A percentile compares a stretch with the other conserved stretches of the same genome.
Evolutionary conservation across 2,113 vertebrate genomes (phyloP).

Genomic region (Pseudolaguvia tuberculata): DNA sequence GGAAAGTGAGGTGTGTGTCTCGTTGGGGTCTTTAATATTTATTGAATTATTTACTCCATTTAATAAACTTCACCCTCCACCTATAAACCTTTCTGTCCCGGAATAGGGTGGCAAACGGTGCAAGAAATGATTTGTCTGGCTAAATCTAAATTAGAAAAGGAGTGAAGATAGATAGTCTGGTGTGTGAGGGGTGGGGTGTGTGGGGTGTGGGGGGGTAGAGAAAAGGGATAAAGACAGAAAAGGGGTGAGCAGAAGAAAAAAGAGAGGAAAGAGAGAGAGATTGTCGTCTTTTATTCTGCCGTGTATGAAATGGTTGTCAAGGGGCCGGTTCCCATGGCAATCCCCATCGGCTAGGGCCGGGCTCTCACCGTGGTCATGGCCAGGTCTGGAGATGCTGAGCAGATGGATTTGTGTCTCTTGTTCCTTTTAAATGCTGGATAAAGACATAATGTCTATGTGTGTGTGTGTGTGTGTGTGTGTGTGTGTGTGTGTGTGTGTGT

Average conservation of each 20-base stretch:
- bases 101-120: background rate
- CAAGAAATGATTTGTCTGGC: conserved; percentile 28
- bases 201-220: conserved; percentile 26
- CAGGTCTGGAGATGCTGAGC: conserved; percentile 48
- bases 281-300: conserved; percentile 70
- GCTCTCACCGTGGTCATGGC: conserved; percentile 42
- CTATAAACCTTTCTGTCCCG: background rate
- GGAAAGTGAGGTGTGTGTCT: conserved; percentile 2
- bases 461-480: too few species aligned
- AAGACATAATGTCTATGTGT: background rate
- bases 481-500: too few species aligned
- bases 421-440: conserved; percentile 1
- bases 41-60: conserved; percentile 14
- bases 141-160: conserved; percentile 38
- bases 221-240: conserved; percentile 15
- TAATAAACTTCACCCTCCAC: background rate
- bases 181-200: conserved; percentile 6
- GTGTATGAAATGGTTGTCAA: conserved; percentile 63
- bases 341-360: conserved; percentile 55
- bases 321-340: conserved; percentile 76
- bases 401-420: conserved; percentile 42
- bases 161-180: conserved; percentile 1
- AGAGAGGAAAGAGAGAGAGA: conserved; percentile 46
- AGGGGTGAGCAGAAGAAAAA: background rate
- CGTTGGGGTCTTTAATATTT: conserved; percentile 9